Evolutionary conservation across 2,797 vertebrate species (phyloP).

Genomic region (Scomberomorus guttatus): DNA sequence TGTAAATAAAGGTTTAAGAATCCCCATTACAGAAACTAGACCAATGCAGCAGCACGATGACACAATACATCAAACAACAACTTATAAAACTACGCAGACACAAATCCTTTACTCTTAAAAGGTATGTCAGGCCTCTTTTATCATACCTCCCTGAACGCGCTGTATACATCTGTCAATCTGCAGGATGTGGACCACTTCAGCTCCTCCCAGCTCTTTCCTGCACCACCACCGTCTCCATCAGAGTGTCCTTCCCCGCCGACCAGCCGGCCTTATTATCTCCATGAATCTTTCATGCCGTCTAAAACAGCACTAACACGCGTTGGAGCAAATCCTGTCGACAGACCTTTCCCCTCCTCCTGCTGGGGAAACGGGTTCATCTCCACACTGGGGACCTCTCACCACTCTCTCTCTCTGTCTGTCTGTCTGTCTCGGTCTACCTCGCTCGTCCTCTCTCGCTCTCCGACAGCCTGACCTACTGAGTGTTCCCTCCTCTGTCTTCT

Average conservation of each 20-base stretch:
- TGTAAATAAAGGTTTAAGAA: not conserved
- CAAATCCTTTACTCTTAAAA: not conserved
- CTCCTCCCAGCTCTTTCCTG: constrained; percentile 28
- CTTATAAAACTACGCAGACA: not conserved
- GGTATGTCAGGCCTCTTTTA: not conserved
- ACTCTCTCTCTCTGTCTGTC: not conserved
- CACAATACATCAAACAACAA: not conserved
- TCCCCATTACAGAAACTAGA: not conserved
- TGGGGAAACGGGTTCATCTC: constrained; percentile 49
- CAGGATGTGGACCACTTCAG: constrained; percentile 8
- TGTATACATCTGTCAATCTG: constrained; percentile 14
- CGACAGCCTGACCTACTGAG: constrained; percentile 52
- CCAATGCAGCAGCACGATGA: not conserved
- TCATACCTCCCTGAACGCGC: not conserved
- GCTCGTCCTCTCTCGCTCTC: constrained; percentile 1
- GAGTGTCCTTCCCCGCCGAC: constrained; percentile 3
- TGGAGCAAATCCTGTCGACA: constrained; percentile 43
- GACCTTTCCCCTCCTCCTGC: constrained; percentile 31
- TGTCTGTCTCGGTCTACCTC: not conserved
- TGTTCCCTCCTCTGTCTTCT: constrained; percentile 30
- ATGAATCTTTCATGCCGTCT: constrained; percentile 71
- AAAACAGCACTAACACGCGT: constrained; percentile 36
- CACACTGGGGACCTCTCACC: constrained; percentile 51
- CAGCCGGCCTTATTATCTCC: constrained; percentile 42
- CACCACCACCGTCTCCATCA: constrained; percentile 18